phyloP scores from a whole-genome alignment of 2,797 vertebrate species.

The Microcaecilia unicolor region DNA sequence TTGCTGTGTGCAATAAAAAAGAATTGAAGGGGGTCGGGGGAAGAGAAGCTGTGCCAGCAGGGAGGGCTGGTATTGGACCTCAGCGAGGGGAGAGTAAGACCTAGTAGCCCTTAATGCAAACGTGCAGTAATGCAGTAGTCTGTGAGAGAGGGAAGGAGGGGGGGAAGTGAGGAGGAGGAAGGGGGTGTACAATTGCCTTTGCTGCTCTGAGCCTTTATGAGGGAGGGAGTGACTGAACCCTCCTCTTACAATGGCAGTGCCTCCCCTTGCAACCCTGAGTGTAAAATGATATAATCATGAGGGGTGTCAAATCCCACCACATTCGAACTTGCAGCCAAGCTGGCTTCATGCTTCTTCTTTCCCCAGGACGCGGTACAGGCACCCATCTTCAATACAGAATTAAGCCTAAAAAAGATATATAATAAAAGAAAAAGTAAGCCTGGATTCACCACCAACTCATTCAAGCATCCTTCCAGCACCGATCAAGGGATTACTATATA shows the following conservation, averaged over 20 bases:
- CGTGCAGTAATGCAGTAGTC: too few relatives aligned
- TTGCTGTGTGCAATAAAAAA: too few relatives aligned
- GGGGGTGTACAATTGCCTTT: slow-evolving; percentile 3
- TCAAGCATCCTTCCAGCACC: slow-evolving; percentile 16
- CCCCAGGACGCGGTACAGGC: slow-evolving; percentile 42
- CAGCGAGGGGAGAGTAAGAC: too few relatives aligned
- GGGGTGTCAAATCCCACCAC: slow-evolving; percentile 70
- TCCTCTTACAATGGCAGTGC: slow-evolving; percentile 68
- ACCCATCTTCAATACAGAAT: slow-evolving; percentile 26
- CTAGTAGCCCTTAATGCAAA: too few relatives aligned
- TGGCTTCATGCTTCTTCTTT: slow-evolving; percentile 48
- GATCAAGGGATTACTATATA: slow-evolving; percentile 38
- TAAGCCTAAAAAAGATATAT: slow-evolving; percentile 11
- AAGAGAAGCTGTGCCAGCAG: too few relatives aligned
- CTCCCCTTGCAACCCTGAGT: slow-evolving; percentile 75
- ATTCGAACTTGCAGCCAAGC: slow-evolving; percentile 76
- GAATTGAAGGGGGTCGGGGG: too few relatives aligned
- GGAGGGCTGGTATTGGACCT: too few relatives aligned
- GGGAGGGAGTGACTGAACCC: slow-evolving; percentile 41
- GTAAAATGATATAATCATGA: slow-evolving; percentile 80
- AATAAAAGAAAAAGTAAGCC: slow-evolving; percentile 16
- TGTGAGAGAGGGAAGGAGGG: slow-evolving; percentile 2
- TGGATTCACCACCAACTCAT: slow-evolving; percentile 20
- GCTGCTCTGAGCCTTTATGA: slow-evolving; percentile 28
- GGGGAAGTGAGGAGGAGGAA: slow-evolving; percentile 1